phyloP scores from a whole-genome alignment of 1,140 invertebrate genomes.

The Ceratina calcarata region DNA sequence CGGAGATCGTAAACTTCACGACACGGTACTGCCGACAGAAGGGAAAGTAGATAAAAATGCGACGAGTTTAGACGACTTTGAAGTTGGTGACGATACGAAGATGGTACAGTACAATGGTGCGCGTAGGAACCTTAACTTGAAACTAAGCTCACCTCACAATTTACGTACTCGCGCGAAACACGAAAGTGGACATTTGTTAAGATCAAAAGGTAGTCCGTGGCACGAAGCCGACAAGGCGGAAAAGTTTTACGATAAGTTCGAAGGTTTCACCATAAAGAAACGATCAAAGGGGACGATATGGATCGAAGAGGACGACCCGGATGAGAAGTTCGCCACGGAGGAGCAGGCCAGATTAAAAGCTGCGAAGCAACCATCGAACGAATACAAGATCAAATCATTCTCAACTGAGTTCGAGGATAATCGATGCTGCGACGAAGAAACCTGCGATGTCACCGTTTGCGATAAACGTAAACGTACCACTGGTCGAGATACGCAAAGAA shows the following conservation, averaged over 20 bases:
- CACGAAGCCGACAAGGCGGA: conserved; percentile 72
- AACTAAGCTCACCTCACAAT: conserved; percentile 75
- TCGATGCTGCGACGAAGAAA: conserved; percentile 19
- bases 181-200: conserved; percentile 77
- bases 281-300: conserved; percentile 78
- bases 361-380: conserved; percentile 36
- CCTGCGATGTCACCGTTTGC: conserved; percentile 11
- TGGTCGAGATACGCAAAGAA: conserved; percentile 20
- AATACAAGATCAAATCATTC: conserved; percentile 53
- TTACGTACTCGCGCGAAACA: conserved; percentile 76
- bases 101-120: conserved; percentile 79
- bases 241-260: conserved; percentile 76
- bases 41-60: conserved; percentile 67
- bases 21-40: conserved; percentile 65
- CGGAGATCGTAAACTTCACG: conserved; percentile 70
- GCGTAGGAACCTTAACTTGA: conserved; percentile 74
- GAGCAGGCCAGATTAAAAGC: conserved; percentile 46
- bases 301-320: conserved; percentile 75
- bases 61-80: conserved; percentile 69
- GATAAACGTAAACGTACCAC: conserved; percentile 29
- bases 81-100: conserved; percentile 71
- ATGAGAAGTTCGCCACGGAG: conserved; percentile 62
- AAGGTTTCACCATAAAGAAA: conserved; percentile 77
- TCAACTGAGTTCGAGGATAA: conserved; percentile 35
- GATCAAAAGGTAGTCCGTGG: conserved; percentile 77